Base-by-base conservation (phyloP, 2,797 vertebrate species). In the Lepilemur septentrionalis region DNA sequence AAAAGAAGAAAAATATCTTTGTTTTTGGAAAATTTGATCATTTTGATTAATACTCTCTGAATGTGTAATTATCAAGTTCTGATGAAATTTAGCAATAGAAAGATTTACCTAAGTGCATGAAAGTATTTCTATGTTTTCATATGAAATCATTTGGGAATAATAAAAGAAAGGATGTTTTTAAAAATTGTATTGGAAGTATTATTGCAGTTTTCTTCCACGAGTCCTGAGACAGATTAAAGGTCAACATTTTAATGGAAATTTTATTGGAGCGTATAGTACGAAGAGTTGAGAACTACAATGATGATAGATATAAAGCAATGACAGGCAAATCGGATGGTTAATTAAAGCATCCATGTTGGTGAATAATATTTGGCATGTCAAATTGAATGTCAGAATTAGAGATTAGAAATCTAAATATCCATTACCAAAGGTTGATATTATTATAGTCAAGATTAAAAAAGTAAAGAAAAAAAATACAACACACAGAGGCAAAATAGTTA, bases 241-340 rank as follows among this genome's bases (percentile, higher is more conserved):
- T 23, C 38, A 84, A 1, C 35, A 7, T 88, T 95, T 92, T 55
- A 94, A 88, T 85, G 52, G 52, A 84, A 90, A 94, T 93, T 92
- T 88, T 22, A 52, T 80, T 59, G 43, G 91, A 84, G 59, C 76
- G 28, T 30, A 91, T 92, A 92, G 50, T 84, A 30, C 79, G 78
- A 91, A 55, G n/a, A 75, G 11, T 96, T 95, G 63, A 92, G 75
- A 87, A 94, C 4, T 55, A 35, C 15, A 63, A 38, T 57, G 48
- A 78, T 86, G 63, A 86, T 9, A 67, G 41, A 50, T 79, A 89
- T 15, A 61, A 92, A 93, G 38, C 17, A 83, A 32, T 59, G 82
- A 93, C 57, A 76, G 65, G 73, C 38, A 89, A 85, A 86, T 78
- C 48, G 32, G 23, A 61, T 92, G 46, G 23, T 83, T 95, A 86